Evolutionary conservation across 92 coral and sea anemone genomes (phyloP).

Genomic region (Diadumene lineata): DNA sequence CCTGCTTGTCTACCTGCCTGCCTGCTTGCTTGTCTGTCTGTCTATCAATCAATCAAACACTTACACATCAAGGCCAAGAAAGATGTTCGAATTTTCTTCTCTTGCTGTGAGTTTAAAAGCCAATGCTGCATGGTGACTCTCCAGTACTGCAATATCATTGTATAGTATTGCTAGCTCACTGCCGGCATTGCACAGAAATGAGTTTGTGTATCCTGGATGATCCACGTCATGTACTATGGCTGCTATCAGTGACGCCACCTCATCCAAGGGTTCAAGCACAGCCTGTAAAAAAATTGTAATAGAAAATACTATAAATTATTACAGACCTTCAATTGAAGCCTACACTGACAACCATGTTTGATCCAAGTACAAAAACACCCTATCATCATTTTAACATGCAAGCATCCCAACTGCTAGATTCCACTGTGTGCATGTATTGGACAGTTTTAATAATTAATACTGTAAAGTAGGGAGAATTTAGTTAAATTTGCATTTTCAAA

Average conservation of each 20-base stretch:
- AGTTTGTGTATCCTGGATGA: conserved; percentile 99
- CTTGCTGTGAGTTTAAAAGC: conserved; percentile 95
- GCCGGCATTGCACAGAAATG: conserved; percentile 97
- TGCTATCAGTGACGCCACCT: conserved; percentile 94
- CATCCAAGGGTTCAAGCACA: conserved; percentile 93
- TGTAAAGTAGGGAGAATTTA: too few relatives aligned
- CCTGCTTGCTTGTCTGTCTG: too few relatives aligned
- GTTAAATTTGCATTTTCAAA: too few relatives aligned
- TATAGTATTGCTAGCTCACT: conserved; percentile 90
- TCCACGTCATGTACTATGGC: conserved; percentile 98
- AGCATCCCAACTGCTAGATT: too few relatives aligned
- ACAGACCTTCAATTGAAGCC: too few relatives aligned
- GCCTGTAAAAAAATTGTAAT: conserved; percentile 63
- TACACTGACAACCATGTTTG: too few relatives aligned
- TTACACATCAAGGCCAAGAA: conserved; percentile 92
- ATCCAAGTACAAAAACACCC: too few relatives aligned
- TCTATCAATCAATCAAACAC: conserved; percentile 20
- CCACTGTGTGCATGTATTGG: too few relatives aligned
- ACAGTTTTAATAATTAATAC: too few relatives aligned
- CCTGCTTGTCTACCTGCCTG: too few relatives aligned
- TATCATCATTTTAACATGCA: too few relatives aligned
- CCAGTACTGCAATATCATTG: conserved; percentile 97
- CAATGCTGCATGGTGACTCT: conserved; percentile 97
- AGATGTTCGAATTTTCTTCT: conserved; percentile 86
- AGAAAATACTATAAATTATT: too few relatives aligned